Base-by-base conservation (phyloP, 2,888 invertebrate species). In the Trichopria drosophilae region DNA sequence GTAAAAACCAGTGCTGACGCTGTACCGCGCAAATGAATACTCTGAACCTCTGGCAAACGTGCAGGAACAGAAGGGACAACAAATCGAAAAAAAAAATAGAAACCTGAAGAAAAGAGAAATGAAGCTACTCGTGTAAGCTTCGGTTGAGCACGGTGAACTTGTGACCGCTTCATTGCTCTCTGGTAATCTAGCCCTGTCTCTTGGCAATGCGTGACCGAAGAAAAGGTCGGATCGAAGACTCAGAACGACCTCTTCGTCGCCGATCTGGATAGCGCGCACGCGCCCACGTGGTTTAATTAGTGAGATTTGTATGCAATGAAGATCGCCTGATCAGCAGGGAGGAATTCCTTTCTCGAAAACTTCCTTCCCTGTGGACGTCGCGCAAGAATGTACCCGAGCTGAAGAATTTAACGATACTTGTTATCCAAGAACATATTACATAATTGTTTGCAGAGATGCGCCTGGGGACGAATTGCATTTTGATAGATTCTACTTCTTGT, bases 91-190 rank as follows among this genome's bases (percentile, higher is more conserved):
- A n/a, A n/a, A n/a, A n/a, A n/a, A n/a, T n/a, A n/a, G n/a, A n/a
- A n/a, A n/a, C n/a, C n/a, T n/a, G n/a, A n/a, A n/a, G n/a, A n/a
- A n/a, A n/a, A n/a, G n/a, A n/a, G n/a, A n/a, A n/a, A n/a, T n/a
- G n/a, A n/a, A n/a, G n/a, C 39, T 47, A 41, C 41, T 51, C 51
- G 52, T 47, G 45, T 50, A 46, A 43, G 51, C 49, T 50, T 34
- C 44, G 48, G 43, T 40, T 51, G 51, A 51, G 49, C 54, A 51
- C 41, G 41, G 49, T 53, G 50, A 58, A 53, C 47, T n/a, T 52
- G 51, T 58, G 57, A 57, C 57, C 56, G 60, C 55, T 62, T 58
- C 59, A 62, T 62, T 57, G 60, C 55, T 45, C 55, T 46, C 55
- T 48, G 51, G 44, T 58, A 59, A 61, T 53, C 58, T 53, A 58